phyloP scores from a whole-genome alignment of 2,113 vertebrate genomes.

The Spermophilus dauricus region DNA sequence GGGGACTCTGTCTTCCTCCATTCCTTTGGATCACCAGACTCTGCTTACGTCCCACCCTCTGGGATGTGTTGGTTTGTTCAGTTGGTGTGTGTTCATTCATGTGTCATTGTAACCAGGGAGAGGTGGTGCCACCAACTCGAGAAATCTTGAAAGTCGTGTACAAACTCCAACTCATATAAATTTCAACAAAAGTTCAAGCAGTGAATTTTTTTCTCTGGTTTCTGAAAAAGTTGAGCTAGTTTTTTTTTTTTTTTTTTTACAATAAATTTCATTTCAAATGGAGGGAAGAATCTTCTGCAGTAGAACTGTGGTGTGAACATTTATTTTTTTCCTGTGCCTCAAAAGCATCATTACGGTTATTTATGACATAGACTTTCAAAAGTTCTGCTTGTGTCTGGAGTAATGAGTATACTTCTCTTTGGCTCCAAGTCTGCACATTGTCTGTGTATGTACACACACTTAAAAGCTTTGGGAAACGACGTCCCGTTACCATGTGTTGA shows the following conservation, averaged over 20 bases:
- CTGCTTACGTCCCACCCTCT: neutral
- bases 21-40: neutral
- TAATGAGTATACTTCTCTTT: neutral
- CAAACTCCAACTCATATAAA: neutral
- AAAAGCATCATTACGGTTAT: slow-evolving; percentile 52
- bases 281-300: neutral
- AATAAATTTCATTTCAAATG: slow-evolving; percentile 3
- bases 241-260: neutral
- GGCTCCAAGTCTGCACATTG: neutral
- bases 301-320: neutral
- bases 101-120: neutral
- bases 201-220: neutral
- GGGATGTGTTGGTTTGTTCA: neutral
- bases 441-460: too few species aligned
- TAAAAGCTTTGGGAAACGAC: neutral
- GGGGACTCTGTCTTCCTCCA: neutral
- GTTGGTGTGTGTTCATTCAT: neutral
- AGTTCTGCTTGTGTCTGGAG: neutral
- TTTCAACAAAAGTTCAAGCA: slow-evolving; percentile 34
- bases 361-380: slow-evolving; percentile 3
- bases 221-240: neutral
- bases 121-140: neutral
- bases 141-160: neutral
- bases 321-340: neutral
- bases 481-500: neutral